A percentile compares a stretch with the other conserved stretches of the same genome.
phyloP scores from a whole-genome alignment of 1,140 invertebrate genomes.

The Asbolus verrucosus region DNA sequence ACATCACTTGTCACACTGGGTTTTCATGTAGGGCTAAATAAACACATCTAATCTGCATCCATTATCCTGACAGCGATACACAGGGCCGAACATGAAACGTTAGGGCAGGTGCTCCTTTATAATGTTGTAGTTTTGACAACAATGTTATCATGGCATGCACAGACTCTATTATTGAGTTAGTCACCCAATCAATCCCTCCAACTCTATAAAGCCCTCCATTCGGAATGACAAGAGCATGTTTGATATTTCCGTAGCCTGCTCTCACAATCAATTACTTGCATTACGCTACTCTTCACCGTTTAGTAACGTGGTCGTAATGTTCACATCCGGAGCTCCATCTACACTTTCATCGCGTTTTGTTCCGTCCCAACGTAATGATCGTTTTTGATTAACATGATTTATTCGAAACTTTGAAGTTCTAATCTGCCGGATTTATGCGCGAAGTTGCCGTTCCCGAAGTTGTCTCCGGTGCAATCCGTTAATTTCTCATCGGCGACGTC shows the following conservation, averaged over 20 bases:
- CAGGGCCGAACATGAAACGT: not conserved
- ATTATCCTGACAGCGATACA: conserved; percentile 14
- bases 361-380: no score
- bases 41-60: conserved; percentile 12
- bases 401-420: no score
- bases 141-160: conserved; percentile 54
- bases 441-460: no score
- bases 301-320: not conserved
- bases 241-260: conserved; percentile 34
- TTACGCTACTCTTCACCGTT: conserved; percentile 6
- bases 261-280: conserved; percentile 29
- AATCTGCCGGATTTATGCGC: no score
- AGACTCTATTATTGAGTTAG: conserved; percentile 52
- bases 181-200: conserved; percentile 44
- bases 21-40: no score
- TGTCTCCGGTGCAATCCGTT: no score
- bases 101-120: conserved; percentile 34
- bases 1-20: no score
- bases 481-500: no score
- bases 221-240: conserved; percentile 18
- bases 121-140: conserved; percentile 48
- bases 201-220: conserved; percentile 22
- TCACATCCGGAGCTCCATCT: not conserved
- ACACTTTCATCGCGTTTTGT: no score
- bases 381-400: no score